Evolutionary conservation across 23 tunicate species (phyloP), one percentile per base, ranked within the genome.

Genomic region (Aplidium turbinatum): DNA sequence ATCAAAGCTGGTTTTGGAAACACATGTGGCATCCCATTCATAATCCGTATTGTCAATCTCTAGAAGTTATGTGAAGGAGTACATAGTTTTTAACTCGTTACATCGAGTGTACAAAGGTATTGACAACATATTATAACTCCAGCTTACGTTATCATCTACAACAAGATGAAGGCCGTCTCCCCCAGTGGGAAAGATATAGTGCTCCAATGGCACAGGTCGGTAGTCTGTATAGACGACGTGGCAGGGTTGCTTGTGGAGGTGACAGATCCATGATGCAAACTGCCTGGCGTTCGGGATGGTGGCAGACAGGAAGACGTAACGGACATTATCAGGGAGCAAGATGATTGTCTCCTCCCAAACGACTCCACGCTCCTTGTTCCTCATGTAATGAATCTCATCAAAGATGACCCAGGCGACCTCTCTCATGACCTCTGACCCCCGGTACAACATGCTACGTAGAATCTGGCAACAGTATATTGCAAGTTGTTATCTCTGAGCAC

Each of bases 351-450:
- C 98, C 66, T 91, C 98, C 98, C 98, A 91, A 0, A 91, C 98
- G 6, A 91, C 98, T 11, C 98, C 98, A 35, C 98, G 57, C 42
- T 84, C 92, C 52, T 90, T 84, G 79, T 91, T 80, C 73, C 98
- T 79, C 98, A 91, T 91, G 92, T 91, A 91, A 68, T 91, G 98
- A 34, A 91, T 91, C 46, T 91, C 98, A 75, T 91, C 98, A 84
- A 91, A 91, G 1, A 91, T 80, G 9, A 91, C 98, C 98, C 98
- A 91, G 22, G 80, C 91, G 3, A 91, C 98, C 46, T 91, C 98
- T 4, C 98, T 68, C 98, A 91, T 91, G 4, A 91, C 83, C 79
- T 91, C 98, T 2, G 92, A 91, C 0, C 98, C 98, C 36, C 87
- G 85, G 60, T 91, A 91, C 33, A 91, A 56, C 98, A 91, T 91